These are phyloP conservation scores for Bombus sylvicola DNA, from an alignment of 1,140 invertebrate genomes.

Conservation along the genomic window DNA sequence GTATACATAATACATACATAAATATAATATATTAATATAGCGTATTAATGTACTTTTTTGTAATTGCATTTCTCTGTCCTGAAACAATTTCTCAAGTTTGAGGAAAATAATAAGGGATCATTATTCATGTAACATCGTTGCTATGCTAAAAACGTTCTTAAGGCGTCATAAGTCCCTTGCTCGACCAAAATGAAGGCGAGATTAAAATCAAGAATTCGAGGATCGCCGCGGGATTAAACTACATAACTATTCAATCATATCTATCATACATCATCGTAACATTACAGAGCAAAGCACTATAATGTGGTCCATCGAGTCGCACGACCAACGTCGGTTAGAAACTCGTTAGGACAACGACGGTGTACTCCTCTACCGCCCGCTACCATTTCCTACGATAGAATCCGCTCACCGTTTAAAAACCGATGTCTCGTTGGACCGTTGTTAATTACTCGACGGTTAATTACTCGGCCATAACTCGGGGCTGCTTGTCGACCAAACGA, in stretches of 20 bases:
- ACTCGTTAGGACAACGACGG: not conserved
- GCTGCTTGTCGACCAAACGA: conserved; percentile 10
- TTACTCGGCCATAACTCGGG: conserved; percentile 29
- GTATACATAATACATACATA: too few relatives aligned
- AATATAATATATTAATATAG: too few relatives aligned
- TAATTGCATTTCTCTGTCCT: too few relatives aligned
- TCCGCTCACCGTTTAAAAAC: not conserved
- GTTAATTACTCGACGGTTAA: conserved; percentile 42
- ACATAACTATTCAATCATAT: not conserved
- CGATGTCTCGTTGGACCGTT: not conserved
- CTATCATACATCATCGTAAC: not conserved
- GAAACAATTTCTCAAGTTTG: too few relatives aligned
- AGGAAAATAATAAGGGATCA: too few relatives aligned
- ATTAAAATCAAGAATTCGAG: too few relatives aligned
- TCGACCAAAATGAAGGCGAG: too few relatives aligned
- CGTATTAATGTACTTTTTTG: too few relatives aligned
- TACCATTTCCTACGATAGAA: not conserved
- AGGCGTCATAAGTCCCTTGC: too few relatives aligned
- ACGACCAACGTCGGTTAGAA: not conserved
- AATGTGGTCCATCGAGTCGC: not conserved
- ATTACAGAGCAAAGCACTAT: not conserved
- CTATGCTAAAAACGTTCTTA: too few relatives aligned
- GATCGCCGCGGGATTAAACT: not conserved
- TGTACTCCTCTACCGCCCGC: not conserved
- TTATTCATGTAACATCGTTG: too few relatives aligned